Evolutionary conservation across 2,113 vertebrate species (phyloP), one percentile per base, ranked within the genome.

Genomic region (Jaculus jaculus): DNA sequence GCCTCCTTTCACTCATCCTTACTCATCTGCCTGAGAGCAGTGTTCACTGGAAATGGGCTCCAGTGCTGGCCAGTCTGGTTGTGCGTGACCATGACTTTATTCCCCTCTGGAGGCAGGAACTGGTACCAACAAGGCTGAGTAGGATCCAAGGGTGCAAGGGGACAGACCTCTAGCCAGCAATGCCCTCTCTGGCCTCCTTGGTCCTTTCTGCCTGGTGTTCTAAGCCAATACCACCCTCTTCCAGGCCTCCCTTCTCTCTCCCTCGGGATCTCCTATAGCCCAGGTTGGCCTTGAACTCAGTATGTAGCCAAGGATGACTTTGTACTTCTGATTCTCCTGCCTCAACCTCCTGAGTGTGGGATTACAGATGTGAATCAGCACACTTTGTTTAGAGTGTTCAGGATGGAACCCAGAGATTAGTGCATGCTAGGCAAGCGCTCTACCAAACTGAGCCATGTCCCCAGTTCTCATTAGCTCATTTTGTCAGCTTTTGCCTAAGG

Each of bases 81-180:
- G 7, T 72, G 23, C 68, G 63, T 42, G 58, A 61, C 54, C 12
- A 13, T 75, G 1, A 7, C 72, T 65, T 8, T 65, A 5, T 87
- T 94, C 94, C 86, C 73, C 79, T 60, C 54, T 69, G 79, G 60
- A 82, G 72, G 26, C 75, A 91, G 71, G 65, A 79, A 66, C 13
- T 10, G 65, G 28, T 2, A 47, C 37, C 26, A 15, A 72, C 10
- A 60, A 94, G 61, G 26, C 34, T 92, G 51, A 82, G 13, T 17
- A 61, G 78, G 69, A 12, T 13, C 26, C 11, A 77, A 42, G 30
- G 17, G 34, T 13, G 18, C 11, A 77, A 54, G 34, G 13, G 34
- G 32, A 71, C 37, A 77, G 75, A 63, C 32, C 51, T 34, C 39
- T 61, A 34, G 71, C 28, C 77, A 68, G 47, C 21, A 71, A 80